These are phyloP conservation scores for Phymastichus coffea DNA, from an alignment of 1,140 invertebrate genomes.

Conservation along the genomic window DNA sequence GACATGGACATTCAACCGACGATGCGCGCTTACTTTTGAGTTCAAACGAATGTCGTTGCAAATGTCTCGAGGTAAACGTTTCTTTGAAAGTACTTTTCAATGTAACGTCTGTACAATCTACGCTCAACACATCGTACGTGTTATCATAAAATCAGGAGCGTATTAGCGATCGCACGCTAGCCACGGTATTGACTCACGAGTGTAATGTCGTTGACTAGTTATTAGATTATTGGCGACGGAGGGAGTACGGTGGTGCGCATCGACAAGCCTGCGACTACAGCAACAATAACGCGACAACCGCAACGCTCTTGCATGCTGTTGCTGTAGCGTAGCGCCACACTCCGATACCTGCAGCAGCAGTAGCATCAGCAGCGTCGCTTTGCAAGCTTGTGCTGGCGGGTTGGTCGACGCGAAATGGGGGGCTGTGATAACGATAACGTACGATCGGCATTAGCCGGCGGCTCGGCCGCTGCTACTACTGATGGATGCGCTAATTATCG, in stretches of 20 bases:
- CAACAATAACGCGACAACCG: no score
- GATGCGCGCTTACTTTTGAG: no score
- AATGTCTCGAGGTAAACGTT: no score
- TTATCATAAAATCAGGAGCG: no score
- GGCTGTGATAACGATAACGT: conserved; percentile 57
- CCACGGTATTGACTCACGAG: conserved; percentile 55
- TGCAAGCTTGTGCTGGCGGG: conserved; percentile 20
- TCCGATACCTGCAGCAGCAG: conserved; percentile 34
- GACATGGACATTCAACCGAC: no score
- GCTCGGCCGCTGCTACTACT: conserved; percentile 45
- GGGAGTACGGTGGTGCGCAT: no score
- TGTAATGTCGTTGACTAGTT: conserved; percentile 53
- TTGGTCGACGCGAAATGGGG: conserved; percentile 25
- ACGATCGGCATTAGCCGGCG: conserved; percentile 57
- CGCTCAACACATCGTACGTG: no score
- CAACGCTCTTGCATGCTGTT: no score
- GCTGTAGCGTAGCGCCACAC: conserved; percentile 45
- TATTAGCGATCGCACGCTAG: no score
- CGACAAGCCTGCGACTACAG: conserved; percentile 39
- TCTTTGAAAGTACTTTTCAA: no score
- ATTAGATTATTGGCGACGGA: conserved; percentile 58
- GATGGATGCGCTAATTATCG: conserved; percentile 60
- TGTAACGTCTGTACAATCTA: no score
- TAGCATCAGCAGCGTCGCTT: conserved; percentile 26
- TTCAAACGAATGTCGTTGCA: no score